Evolutionary conservation across 2,113 vertebrate genomes (phyloP), one percentile per base, ranked within the genome.

Genomic region (Lethenteron reissneri): DNA sequence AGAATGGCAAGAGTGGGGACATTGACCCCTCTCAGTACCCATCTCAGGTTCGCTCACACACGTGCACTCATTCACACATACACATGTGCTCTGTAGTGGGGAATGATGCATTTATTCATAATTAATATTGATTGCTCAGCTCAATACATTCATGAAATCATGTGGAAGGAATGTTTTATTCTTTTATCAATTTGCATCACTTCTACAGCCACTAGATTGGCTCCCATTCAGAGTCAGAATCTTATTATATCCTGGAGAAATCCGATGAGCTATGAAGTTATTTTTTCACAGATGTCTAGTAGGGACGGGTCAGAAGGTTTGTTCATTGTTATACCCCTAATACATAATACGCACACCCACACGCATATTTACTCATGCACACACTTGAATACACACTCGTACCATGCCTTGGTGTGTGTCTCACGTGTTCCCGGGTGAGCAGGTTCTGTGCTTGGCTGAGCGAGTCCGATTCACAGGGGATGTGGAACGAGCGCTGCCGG

Each of bases 381-480:
- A 64, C 60, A 64, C 60, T 15, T 19, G 3, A 14, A 64, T 19
- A 64, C 60, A 64, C 60, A 64, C 60, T 15, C 60, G 3, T 19
- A 64, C 60, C 9, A n/a, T 68, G 64, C 25, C 64, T 68, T 68
- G 2, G 11, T 10, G n/a, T 17, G 25, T 68, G 64, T 25, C 64
- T 68, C 64, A 10, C 11, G 64, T 68, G 64, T 68, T 21, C 41
- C 41, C 41, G 41, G 25, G 17, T 79, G 41, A 71, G 70, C 77
- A 99, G 94, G 85, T 96, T 79, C 78, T 99, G 56, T 95, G 84
- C 74, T 80, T 99, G 77, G 87, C 90, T 64, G 92, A 96, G 72
- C 89, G 96, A 81, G 95, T 99, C 80, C 87, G 88, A 74, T 99
- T 99, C 74, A 97, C 92, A 57, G 87, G 92, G 80, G 91, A 95